phyloP scores from a whole-genome alignment of 2,797 vertebrate species.

The Clarias laeviceps region DNA sequence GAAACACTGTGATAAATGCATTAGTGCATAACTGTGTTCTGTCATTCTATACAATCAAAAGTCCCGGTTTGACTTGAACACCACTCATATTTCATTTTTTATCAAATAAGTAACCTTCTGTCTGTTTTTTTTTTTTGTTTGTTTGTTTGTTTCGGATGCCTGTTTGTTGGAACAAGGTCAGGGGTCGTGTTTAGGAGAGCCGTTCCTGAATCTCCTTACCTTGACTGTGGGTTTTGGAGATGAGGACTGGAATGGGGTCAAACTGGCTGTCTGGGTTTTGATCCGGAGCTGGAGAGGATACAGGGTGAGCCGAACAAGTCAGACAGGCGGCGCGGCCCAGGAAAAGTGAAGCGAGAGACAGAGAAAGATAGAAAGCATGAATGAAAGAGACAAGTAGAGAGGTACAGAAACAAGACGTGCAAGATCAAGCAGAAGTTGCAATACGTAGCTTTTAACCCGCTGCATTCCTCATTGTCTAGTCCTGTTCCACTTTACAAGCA shows the following conservation, averaged over 20 bases:
- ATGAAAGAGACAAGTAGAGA: background rate
- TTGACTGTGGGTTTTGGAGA: conserved; percentile 97
- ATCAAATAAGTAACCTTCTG: background rate
- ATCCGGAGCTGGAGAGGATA: conserved; percentile 82
- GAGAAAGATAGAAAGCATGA: background rate
- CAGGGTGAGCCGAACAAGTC: conserved; percentile 56
- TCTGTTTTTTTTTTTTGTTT: background rate
- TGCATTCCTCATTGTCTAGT: no score
- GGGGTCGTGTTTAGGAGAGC: background rate
- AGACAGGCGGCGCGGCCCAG: conserved; percentile 18
- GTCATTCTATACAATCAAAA: no score
- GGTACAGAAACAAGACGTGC: background rate
- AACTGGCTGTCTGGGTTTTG: conserved; percentile 95
- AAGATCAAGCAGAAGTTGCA: background rate
- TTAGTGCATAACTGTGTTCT: no score
- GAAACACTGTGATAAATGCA: no score
- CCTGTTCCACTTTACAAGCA: background rate
- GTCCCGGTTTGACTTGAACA: no score
- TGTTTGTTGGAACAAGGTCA: background rate
- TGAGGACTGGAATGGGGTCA: conserved; percentile 98
- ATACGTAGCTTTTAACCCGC: background rate
- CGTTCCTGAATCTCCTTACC: conserved; percentile 81
- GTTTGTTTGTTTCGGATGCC: background rate
- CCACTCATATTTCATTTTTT: background rate
- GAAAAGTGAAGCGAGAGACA: background rate